Evolutionary conservation across 2,797 vertebrate genomes (phyloP).

Genomic region (Anguilla marmorata): DNA sequence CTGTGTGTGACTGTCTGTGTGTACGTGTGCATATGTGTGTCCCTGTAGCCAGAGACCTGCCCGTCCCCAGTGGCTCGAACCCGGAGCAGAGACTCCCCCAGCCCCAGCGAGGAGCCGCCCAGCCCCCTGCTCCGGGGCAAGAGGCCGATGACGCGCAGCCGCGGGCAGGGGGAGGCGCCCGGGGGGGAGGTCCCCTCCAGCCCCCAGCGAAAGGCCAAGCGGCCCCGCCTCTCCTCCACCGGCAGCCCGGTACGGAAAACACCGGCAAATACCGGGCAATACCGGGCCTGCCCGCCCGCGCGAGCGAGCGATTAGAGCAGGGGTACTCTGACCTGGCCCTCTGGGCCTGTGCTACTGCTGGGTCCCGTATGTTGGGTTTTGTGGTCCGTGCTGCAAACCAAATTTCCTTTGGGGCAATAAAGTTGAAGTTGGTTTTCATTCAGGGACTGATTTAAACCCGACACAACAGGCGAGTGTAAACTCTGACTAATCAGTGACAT

Average conservation of each 20-base stretch:
- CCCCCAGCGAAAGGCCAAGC: conserved; percentile 77
- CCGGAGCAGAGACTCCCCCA: conserved; percentile 79
- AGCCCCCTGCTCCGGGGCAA: conserved; percentile 74
- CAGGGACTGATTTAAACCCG: background rate
- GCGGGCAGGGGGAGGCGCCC: conserved; percentile 76
- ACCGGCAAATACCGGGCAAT: background rate
- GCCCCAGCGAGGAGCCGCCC: conserved; percentile 76
- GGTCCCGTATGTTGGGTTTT: too few species aligned
- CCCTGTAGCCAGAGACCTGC: conserved; percentile 73
- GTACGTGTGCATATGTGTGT: background rate
- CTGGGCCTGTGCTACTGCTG: background rate
- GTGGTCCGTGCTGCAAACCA: too few species aligned
- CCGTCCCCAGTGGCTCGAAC: conserved; percentile 67
- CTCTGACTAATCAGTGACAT: too few species aligned
- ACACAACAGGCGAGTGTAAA: background rate
- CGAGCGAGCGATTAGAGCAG: background rate
- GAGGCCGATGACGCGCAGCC: conserved; percentile 81
- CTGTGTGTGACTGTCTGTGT: background rate
- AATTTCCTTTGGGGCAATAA: too few species aligned
- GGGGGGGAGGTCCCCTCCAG: conserved; percentile 65
- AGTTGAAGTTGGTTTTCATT: background rate
- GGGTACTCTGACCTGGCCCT: background rate
- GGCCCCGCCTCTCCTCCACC: conserved; percentile 79
- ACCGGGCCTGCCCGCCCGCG: too few species aligned
- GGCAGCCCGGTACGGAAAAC: conserved; percentile 77